Base-by-base conservation (phyloP, 1,140 invertebrate species). In the Diabrotica virgifera region DNA sequence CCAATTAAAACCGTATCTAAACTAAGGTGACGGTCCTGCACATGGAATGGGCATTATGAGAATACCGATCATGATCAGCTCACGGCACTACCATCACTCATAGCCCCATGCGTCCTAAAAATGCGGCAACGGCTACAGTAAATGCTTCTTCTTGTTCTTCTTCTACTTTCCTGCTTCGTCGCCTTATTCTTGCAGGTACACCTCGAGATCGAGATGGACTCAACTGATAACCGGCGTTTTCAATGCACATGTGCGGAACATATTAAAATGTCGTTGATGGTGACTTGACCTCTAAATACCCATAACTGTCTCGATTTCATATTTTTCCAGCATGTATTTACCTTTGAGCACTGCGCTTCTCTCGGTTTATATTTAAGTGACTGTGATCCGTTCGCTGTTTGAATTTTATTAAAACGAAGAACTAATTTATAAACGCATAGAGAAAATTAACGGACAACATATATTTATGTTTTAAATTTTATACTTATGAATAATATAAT, bases 201-300 rank as follows among this genome's bases (percentile, higher is more conserved):
- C 53, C 24, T 36, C 53, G 13, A 46, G 13, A 14, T 54, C 35
- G 53, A 55, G 53, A 55, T 55, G 13, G 35, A 55, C n/a, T 52
- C 51, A n/a, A 52, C 51, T 52, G 51, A 52, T 52, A 52, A 52
- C 35, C 53, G 53, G 40, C 40, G 40, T 46, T 55, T 55, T 55
- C 53, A 55, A 24, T 55, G 53, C 53, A 55, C 53, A 55, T 55
- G 53, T 55, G 53, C 53, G 53, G 53, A 55, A 55, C 53, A 55
- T 55, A 55, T 55, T 55, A 14, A 24, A 55, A 55, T 55, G 53
- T 55, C 53, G 53, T 55, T 24, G 53, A 11, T 46, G 8, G 8
- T 46, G 40, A 55, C 35, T 55, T 55, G 53, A 55, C 53, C 53
- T 55, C 35, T 55, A 55, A 36, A 55, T 55, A 36, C 13, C 53